phyloP scores from a whole-genome alignment of 2,888 invertebrate species.

The Palloptera scutellata region DNA sequence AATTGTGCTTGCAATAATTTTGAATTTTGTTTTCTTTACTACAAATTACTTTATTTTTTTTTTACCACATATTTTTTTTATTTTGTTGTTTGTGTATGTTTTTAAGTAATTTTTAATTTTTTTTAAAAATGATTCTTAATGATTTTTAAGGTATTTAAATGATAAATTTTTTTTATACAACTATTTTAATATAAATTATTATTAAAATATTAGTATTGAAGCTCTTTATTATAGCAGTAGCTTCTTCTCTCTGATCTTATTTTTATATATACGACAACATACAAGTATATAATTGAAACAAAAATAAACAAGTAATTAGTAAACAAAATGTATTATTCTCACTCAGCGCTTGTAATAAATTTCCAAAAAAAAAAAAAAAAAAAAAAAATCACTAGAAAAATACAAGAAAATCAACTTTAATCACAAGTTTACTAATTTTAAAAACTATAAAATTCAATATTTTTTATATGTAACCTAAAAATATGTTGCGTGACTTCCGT shows the following conservation, averaged over 20 bases:
- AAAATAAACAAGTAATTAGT: background rate
- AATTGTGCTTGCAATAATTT: no score
- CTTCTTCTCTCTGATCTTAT: conserved; percentile 1
- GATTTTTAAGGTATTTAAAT: background rate
- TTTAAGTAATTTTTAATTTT: background rate
- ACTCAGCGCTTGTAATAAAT: conserved; percentile 8
- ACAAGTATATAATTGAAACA: background rate
- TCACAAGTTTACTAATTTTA: no score
- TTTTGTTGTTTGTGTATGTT: background rate
- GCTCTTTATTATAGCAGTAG: background rate
- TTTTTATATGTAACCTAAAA: no score
- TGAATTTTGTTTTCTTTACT: no score
- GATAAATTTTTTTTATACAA: background rate
- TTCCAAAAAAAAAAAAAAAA: background rate
- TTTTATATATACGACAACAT: background rate
- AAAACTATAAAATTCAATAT: no score
- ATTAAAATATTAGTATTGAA: conserved; percentile 1
- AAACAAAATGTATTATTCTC: conserved; percentile 6
- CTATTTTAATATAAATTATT: background rate
- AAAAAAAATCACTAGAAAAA: background rate
- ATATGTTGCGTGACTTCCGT: background rate
- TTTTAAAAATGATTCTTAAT: conserved; percentile 20
- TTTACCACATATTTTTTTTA: background rate
- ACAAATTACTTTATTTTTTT: no score
- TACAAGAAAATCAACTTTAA: no score